phyloP scores from a whole-genome alignment of 2,113 vertebrate species.

The Alces alces region DNA sequence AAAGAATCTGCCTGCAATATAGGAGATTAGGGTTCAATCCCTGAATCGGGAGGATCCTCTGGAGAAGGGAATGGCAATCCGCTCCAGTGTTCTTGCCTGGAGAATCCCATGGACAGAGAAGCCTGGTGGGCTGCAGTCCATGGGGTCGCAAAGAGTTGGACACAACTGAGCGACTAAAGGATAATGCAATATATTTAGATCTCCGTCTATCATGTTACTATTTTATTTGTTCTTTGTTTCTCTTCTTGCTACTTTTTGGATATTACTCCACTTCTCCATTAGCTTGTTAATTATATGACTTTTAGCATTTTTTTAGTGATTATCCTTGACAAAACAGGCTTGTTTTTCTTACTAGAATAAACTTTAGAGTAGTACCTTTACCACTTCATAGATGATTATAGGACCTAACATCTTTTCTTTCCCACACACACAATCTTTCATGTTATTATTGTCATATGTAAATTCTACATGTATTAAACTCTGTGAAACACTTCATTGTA shows the following conservation, averaged over 20 bases:
- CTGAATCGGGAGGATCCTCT: neutral
- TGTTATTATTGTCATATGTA: neutral
- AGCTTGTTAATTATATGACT: neutral
- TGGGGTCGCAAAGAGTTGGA: neutral
- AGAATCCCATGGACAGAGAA: neutral
- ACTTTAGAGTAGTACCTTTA: neutral
- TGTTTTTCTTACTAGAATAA: neutral
- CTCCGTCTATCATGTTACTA: neutral
- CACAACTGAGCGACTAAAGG: neutral
- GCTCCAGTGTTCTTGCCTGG: neutral
- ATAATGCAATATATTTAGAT: neutral
- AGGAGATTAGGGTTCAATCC: neutral
- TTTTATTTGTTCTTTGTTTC: neutral
- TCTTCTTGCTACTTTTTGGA: neutral
- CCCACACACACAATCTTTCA: neutral
- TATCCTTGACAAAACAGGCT: neutral
- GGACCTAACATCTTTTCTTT: neutral
- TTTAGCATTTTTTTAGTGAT: neutral
- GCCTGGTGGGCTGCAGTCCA: neutral
- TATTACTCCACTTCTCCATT: neutral
- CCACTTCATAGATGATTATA: neutral
- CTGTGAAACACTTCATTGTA: neutral
- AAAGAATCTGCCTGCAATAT: neutral
- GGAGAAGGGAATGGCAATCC: neutral
- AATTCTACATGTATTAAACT: neutral